These are phyloP conservation scores for Tachypleus tridentatus DNA, from an alignment of 1,140 invertebrate genomes.

Conservation along the genomic window DNA sequence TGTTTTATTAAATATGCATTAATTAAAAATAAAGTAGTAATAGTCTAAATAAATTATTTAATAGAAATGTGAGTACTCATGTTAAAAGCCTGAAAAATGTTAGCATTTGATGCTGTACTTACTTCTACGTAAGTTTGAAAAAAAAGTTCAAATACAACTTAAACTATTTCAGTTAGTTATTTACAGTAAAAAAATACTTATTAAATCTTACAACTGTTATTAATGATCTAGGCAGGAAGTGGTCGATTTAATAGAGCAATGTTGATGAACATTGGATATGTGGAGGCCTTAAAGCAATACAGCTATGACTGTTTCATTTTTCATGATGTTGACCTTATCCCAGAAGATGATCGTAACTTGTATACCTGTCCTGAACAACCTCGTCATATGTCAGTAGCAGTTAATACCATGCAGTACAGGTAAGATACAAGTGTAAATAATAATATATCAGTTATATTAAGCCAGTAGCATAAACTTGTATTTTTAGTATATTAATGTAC, in stretches of 20 bases:
- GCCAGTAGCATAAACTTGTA: neutral
- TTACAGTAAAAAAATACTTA: too few relatives aligned
- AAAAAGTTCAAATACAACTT: too few relatives aligned
- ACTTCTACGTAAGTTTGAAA: too few relatives aligned
- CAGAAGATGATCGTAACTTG: constrained; percentile 80
- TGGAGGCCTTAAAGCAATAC: constrained; percentile 62
- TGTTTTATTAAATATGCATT: too few relatives aligned
- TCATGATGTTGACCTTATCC: constrained; percentile 89
- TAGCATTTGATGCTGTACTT: too few relatives aligned
- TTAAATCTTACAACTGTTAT: constrained; percentile 5
- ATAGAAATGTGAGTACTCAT: too few relatives aligned
- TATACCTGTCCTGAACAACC: constrained; percentile 67
- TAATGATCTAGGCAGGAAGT: constrained; percentile 37
- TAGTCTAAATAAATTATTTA: too few relatives aligned
- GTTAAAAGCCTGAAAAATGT: too few relatives aligned
- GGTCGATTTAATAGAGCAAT: constrained; percentile 78
- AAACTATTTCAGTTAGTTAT: too few relatives aligned
- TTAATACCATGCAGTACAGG: constrained; percentile 27
- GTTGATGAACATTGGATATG: constrained; percentile 90
- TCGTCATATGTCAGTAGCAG: constrained; percentile 31
- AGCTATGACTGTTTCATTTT: constrained; percentile 70
- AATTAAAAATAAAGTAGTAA: too few relatives aligned
- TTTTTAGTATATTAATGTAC: neutral
- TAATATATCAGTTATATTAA: neutral
- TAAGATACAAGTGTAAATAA: constrained; percentile 8